These are phyloP conservation scores for Benitochromis conjunctus DNA, from an alignment of 2,113 vertebrate genomes.

Conservation along the genomic window DNA sequence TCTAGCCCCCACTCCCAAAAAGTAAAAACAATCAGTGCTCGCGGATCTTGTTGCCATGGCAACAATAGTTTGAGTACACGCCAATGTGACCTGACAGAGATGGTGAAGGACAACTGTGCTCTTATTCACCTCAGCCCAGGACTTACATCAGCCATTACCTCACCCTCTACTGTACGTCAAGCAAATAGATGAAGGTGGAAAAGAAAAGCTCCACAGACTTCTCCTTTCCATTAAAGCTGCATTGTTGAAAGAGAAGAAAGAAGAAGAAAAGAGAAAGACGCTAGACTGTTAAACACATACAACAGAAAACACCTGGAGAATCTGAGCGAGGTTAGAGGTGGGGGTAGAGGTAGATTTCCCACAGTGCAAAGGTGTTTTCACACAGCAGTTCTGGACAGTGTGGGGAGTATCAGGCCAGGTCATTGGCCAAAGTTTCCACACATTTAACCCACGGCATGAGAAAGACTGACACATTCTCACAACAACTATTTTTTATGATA, in stretches of 20 bases:
- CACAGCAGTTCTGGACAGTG: not conserved
- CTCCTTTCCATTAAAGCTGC: not conserved
- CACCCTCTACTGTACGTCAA: not conserved
- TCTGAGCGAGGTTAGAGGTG: not conserved
- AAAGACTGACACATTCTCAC: not conserved
- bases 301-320: not conserved
- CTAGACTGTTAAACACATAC: not conserved
- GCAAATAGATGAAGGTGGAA: not conserved
- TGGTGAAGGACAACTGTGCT: not conserved
- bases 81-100: not conserved
- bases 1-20: not conserved
- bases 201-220: not conserved
- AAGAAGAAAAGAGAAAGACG: not conserved
- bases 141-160: constrained; percentile 15
- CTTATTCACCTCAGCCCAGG: not conserved
- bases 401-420: not conserved
- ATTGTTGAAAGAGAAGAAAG: not conserved
- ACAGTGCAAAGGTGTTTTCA: not conserved
- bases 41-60: not conserved
- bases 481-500: not conserved
- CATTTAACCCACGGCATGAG: not conserved
- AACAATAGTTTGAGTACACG: constrained; percentile 10
- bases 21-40: not conserved
- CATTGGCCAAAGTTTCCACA: not conserved
- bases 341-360: not conserved